Evolutionary conservation across 2,797 vertebrate species (phyloP), one percentile per base, ranked within the genome.

Genomic region (Rhinogobio ventralis): DNA sequence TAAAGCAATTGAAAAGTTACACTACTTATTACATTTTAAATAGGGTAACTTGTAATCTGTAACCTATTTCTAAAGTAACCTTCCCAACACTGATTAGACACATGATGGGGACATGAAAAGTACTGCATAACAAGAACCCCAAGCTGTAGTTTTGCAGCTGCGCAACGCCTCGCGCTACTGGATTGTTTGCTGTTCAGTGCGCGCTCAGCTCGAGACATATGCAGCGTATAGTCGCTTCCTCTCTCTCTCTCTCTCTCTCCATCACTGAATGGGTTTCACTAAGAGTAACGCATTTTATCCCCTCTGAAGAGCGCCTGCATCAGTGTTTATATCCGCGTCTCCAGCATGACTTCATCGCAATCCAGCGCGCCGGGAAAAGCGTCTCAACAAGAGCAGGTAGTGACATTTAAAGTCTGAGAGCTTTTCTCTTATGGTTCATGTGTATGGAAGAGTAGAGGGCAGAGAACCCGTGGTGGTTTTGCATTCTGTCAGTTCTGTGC

Each of bases 301-400:
- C 15, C 36, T 53, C 49, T 46, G 77, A 28, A 67, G 76, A 75
- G 51, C 51, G 25, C 20, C 68, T 68, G 36, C 76, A 78, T 79
- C 73, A 49, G 69, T 84, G 76, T 60, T 69, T 75, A 14, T 74
- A 81, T 51, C 78, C 69, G 2, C 86, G 89, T 90, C 88, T 92
- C 91, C 92, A 96, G 86, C 95, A 99, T 99, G 98, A 99, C 98
- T 92, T 97, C 97, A 73, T 96, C 96, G 86, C 97, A 99, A 88
- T 91, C 95, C 91, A 95, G 91, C 84, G 94, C 95, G 75, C 92
- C 96, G 89, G 93, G 93, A 87, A 99, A 99, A 94, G 84, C 96
- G 86, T 93, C 91, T 93, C 97, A 96, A 8, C 97, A 97, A 78
- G 97, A 99, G 5, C 98, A 99, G 98, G 97, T 98, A 97, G 82